These are phyloP conservation scores for Chondrilla cf. caribensis DNA, from an alignment of 37 sponge, comb jelly and placozoan genomes.

Conservation along the genomic window DNA sequence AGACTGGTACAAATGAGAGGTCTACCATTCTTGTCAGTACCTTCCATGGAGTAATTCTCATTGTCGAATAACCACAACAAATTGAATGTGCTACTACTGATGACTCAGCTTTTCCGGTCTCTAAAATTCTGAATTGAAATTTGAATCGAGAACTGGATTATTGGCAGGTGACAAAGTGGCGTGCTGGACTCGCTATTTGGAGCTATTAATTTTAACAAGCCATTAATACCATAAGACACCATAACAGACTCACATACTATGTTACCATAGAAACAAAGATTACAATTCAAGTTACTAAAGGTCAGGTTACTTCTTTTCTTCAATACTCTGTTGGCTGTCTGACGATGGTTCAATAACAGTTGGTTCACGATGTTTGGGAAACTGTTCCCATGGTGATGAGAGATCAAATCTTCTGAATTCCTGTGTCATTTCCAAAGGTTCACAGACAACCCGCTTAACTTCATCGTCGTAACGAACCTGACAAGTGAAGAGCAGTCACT, in stretches of 20 bases:
- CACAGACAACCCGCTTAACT: conserved; percentile 90
- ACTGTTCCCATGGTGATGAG: conserved; percentile 95
- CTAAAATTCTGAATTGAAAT: too few relatives aligned
- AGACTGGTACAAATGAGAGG: conserved; percentile 33
- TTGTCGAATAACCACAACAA: neutral
- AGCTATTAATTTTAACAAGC: too few relatives aligned
- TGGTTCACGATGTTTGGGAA: conserved; percentile 76
- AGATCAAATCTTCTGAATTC: conserved; percentile 97
- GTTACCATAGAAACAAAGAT: too few relatives aligned
- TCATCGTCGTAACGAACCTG: conserved; percentile 99
- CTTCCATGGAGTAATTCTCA: neutral
- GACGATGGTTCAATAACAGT: neutral
- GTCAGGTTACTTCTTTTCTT: conserved; percentile 1
- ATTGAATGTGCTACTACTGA: too few relatives aligned
- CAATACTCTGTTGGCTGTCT: neutral
- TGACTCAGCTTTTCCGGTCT: neutral
- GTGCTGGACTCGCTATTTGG: too few relatives aligned
- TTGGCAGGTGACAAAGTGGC: too few relatives aligned
- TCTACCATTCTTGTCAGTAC: neutral
- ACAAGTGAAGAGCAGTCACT: neutral
- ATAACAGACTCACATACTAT: too few relatives aligned
- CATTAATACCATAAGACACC: too few relatives aligned
- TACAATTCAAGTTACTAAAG: too few relatives aligned
- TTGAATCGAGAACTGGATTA: too few relatives aligned
- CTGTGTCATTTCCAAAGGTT: conserved; percentile 96